Evolutionary conservation across 2,113 vertebrate species (phyloP).

Genomic region (Antechinus flavipes): DNA sequence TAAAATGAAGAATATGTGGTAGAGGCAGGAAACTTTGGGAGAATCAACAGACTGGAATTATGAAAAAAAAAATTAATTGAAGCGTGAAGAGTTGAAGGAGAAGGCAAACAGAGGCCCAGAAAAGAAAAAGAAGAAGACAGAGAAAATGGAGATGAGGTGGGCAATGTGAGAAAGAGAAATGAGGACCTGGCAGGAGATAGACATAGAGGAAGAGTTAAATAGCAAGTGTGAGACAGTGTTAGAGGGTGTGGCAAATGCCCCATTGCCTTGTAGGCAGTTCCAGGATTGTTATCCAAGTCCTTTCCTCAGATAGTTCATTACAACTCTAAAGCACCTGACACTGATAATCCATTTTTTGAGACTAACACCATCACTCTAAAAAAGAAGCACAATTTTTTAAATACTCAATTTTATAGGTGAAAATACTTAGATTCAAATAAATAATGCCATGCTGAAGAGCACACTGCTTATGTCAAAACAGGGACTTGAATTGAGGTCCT

Average conservation of each 20-base stretch:
- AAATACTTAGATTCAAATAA: background rate
- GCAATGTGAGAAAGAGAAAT: background rate
- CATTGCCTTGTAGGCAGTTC: background rate
- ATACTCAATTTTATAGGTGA: background rate
- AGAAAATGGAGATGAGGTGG: background rate
- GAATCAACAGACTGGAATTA: slow-evolving; percentile 66
- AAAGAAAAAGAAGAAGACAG: background rate
- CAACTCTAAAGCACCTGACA: background rate
- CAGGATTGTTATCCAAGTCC: background rate
- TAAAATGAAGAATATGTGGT: fast-evolving
- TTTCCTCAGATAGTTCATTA: background rate
- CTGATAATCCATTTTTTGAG: background rate
- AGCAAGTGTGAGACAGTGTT: background rate
- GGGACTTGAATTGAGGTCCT: background rate
- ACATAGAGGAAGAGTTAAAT: background rate
- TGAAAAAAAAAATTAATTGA: slow-evolving; percentile 21
- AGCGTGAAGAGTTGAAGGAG: background rate
- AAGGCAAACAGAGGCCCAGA: background rate
- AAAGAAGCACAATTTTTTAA: background rate
- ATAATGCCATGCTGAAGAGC: background rate
- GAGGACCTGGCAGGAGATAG: background rate
- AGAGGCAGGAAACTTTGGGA: background rate
- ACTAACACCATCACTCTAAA: background rate
- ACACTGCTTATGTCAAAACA: background rate
- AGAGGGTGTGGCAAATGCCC: background rate